These are phyloP conservation scores for Psilanteris sp. DNA, from an alignment of 1,140 invertebrate genomes.

Conservation along the genomic window DNA sequence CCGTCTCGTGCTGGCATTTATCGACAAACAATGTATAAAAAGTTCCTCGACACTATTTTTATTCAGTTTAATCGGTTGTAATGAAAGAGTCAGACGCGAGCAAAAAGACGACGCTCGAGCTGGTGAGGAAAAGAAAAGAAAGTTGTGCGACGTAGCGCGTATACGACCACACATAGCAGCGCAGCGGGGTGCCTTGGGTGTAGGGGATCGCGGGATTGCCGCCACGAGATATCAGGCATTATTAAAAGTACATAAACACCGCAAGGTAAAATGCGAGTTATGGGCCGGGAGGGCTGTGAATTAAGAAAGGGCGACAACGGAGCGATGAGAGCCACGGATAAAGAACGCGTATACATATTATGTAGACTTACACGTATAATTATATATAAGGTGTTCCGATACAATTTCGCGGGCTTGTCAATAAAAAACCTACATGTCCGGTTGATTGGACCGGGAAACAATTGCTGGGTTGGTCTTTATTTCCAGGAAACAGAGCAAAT, in stretches of 20 bases:
- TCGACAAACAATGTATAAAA: conserved; percentile 32
- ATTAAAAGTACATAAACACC: conserved; percentile 80
- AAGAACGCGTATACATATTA: conserved; percentile 62
- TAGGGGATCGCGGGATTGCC: conserved; percentile 64
- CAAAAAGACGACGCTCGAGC: conserved; percentile 31
- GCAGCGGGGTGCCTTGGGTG: conserved; percentile 71
- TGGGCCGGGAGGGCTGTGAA: conserved; percentile 74
- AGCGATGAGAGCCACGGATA: conserved; percentile 69
- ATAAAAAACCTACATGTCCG: conserved; percentile 35
- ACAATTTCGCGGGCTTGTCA: conserved; percentile 45
- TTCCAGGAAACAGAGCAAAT: too few relatives aligned
- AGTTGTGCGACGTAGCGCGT: conserved; percentile 64
- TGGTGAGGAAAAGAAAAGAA: conserved; percentile 64
- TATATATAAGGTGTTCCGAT: conserved; percentile 54
- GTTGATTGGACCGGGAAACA: too few relatives aligned
- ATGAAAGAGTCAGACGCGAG: conserved; percentile 44
- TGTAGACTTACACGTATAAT: conserved; percentile 53
- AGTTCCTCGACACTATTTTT: conserved; percentile 27
- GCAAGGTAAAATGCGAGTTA: conserved; percentile 77
- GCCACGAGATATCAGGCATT: conserved; percentile 77
- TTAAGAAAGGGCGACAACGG: conserved; percentile 75
- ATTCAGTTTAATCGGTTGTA: conserved; percentile 50
- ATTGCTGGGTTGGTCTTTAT: too few relatives aligned
- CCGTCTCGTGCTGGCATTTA: conserved; percentile 5
- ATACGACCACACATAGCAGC: conserved; percentile 75